Evolutionary conservation across 2,797 vertebrate species (phyloP), one percentile per base, ranked within the genome.

Genomic region (Eutrigla gurnardus): DNA sequence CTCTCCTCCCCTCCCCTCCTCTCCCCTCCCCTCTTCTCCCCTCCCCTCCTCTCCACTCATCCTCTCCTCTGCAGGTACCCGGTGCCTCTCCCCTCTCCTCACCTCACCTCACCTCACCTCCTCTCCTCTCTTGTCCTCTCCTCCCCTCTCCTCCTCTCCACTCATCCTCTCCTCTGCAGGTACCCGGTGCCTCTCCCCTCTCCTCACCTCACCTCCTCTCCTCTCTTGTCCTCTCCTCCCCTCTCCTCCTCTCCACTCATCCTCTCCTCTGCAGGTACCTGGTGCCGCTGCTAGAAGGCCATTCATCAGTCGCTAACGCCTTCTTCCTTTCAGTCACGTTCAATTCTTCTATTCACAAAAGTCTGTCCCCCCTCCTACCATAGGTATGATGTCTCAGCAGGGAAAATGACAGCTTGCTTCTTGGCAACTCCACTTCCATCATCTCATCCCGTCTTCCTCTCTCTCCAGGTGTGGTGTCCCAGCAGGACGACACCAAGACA

Each of bases 401-500:
- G 74, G 39, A 15, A 45, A 73, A 59, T 17, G 42, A 46, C 75
- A 73, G 75, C 52, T 64, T 68, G 43, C 71, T 69, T 70, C 37
- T 67, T 50, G 11, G 43, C 62, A 3, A 14, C 52, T 39, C 59
- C 47, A 65, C 18, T 35, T 61, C 25, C 61, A 33, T 74, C 18
- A 10, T 74, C 66, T 73, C 61, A 49, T 61, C 60, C 35, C 32
- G 57, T 37, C 33, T 80, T 37, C 62, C 42, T 75, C 45, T 73
- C 25, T 57, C 73, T 74, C 50, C 85, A 98, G 97, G 96, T 78
- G 93, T 95, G 83, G 93, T 95, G 64, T 96, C 95, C 72, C 95
- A 95, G 91, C 95, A 96, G 89, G 96, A 97, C 59, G 95, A 94
- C 0, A 95, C 93, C 25, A 97, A 97, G 84, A 96, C 96, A 0